Percentiles rank a stretch among this genome's conserved stretches.
Conservation (phyloP, 2,888 invertebrate species). For the Orthosia incerta region DNA sequence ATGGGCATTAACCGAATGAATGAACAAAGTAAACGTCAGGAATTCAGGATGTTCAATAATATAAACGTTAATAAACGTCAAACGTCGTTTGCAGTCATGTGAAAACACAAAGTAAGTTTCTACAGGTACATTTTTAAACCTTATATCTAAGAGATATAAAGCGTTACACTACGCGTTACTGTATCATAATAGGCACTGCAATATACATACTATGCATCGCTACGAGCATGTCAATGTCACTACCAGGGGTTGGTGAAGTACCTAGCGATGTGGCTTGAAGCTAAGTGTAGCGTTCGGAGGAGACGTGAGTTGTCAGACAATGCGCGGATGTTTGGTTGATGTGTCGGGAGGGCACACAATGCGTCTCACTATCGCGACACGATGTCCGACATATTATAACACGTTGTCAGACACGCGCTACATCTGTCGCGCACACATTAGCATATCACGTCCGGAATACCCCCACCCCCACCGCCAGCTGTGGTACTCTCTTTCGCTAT, state of each 20-base stretch:
- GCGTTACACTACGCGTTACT: background rate
- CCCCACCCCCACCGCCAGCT: background rate
- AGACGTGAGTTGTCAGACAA: background rate
- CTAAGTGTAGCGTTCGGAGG: background rate
- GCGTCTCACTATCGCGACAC: slow-evolving; percentile 51
- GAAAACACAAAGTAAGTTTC: no score
- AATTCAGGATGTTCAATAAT: background rate
- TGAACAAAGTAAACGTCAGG: background rate
- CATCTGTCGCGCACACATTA: slow-evolving; percentile 52
- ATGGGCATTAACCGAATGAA: background rate
- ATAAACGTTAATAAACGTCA: background rate
- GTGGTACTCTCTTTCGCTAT: background rate
- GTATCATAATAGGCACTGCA: background rate
- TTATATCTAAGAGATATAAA: no score
- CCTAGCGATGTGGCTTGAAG: background rate
- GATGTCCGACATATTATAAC: slow-evolving; percentile 57
- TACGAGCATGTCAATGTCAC: background rate
- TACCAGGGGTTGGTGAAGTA: background rate
- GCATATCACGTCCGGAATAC: slow-evolving; percentile 23
- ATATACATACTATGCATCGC: no score
- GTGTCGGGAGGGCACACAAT: slow-evolving; percentile 18
- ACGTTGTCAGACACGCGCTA: slow-evolving; percentile 58
- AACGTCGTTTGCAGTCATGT: no score
- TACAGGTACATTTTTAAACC: no score
- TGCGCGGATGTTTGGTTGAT: background rate